Percentiles rank a stretch among this genome's conserved stretches.
phyloP scores from a whole-genome alignment of 2,888 invertebrate genomes.

The Amphiduros pacificus region DNA sequence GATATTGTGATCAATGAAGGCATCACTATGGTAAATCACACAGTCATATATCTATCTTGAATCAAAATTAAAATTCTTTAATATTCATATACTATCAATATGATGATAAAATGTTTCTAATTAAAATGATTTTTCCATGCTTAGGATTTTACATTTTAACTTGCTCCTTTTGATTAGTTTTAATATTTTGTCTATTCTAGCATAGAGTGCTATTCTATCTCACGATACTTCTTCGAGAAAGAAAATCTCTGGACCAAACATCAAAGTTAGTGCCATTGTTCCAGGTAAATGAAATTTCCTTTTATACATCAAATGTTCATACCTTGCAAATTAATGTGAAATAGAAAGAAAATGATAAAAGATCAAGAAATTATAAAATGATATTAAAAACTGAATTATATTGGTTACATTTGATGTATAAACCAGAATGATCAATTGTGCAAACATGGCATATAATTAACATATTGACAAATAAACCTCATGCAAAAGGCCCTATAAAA shows the following conservation, averaged over 20 bases:
- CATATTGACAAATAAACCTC: too few relatives aligned
- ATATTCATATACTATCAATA: background rate
- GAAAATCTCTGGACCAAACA: background rate
- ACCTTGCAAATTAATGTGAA: too few relatives aligned
- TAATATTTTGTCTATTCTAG: background rate
- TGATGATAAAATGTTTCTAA: background rate
- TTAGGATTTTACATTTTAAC: background rate
- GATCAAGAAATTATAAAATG: too few relatives aligned
- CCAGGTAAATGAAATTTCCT: background rate
- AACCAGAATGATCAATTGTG: too few relatives aligned
- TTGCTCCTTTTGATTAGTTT: background rate
- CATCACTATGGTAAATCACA: slow-evolving; percentile 25
- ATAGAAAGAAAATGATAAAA: too few relatives aligned
- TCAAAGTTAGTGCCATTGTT: slow-evolving; percentile 9
- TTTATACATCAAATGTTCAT: too few relatives aligned
- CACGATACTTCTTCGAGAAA: slow-evolving; percentile 4
- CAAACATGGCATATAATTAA: too few relatives aligned
- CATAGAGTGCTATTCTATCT: slow-evolving; percentile 13
- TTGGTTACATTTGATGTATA: too few relatives aligned
- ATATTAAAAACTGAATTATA: too few relatives aligned
- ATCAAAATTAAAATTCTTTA: background rate
- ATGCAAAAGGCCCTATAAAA: too few relatives aligned
- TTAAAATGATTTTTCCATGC: background rate
- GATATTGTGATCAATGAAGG: slow-evolving; percentile 31
- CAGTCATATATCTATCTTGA: background rate